Evolutionary conservation across 2,888 invertebrate genomes (phyloP), one percentile per base, ranked within the genome.

Genomic region (Lepidocyrtinus sp.): DNA sequence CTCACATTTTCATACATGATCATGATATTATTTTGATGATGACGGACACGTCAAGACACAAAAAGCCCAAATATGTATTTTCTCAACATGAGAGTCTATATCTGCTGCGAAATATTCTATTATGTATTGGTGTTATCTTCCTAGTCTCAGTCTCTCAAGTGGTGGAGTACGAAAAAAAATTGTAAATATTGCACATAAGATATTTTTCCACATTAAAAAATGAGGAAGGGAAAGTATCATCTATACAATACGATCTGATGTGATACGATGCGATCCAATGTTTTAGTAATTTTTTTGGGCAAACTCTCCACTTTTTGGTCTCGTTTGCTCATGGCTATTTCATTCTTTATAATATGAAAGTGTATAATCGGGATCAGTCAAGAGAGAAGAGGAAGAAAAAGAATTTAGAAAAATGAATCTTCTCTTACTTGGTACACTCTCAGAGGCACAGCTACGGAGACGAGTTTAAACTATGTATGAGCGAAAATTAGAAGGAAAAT

Each of bases 41-140:
- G 75, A 75, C 26, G 76, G 71, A 77, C 75, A 75, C 69, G 46
- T 69, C 46, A 50, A 26, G 50, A 50, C n/a, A n/a, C n/a, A n/a
- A 70, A 71, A 76, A 76, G 64, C 76, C 76, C 76, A 77, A 77
- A 77, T 77, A 77, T 59, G 76, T 77, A 77, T 73, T 63, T 64
- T 50, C 15, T 15, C 2, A 15, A 55, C 17, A 55, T 55, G 55
- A 3, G 55, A 55, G 3, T 17, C 15, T 17, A 55, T 12, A 55
- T 17, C 7, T 45, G 45, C 45, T 45, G 45, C 7, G 7, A 12
- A 45, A 9, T 55, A 55, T 55, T 19, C 61, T 59, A 45, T 17
- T 25, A 26, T 71, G 71, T 55, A 50, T 5, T 21, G 21, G 1
- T 65, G 27, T 26, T n/a, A n/a, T n/a, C n/a, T n/a, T n/a, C 50